Evolutionary conservation across 92 coral and sea anemone species (phyloP).

Genomic region (Heteractis magnifica): DNA sequence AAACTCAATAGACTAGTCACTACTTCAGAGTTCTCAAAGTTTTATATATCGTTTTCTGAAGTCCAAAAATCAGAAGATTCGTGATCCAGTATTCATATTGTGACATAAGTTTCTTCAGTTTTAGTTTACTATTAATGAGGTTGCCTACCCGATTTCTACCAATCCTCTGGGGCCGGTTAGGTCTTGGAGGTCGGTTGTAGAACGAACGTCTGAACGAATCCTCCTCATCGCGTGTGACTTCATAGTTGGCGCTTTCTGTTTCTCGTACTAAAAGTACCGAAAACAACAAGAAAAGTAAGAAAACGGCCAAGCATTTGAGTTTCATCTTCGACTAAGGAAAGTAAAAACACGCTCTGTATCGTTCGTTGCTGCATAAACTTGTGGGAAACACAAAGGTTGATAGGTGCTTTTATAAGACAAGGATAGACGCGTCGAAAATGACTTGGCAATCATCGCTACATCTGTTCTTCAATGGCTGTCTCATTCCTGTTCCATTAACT

Average conservation of each 20-base stretch:
- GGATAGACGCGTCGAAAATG: not conserved
- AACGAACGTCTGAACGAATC: not conserved
- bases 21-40: no score
- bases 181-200: not conserved
- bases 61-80: no score
- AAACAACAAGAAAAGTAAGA: not conserved
- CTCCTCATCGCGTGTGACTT: not conserved
- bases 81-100: no score
- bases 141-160: not conserved
- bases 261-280: not conserved
- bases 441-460: not conserved
- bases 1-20: no score
- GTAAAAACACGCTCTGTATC: not conserved
- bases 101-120: no score
- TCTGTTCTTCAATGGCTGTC: not conserved
- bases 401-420: not conserved
- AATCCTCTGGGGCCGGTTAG: not conserved
- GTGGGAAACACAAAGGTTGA: not conserved
- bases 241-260: not conserved
- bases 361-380: not conserved
- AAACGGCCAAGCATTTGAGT: not conserved
- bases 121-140: not conserved
- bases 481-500: not conserved
- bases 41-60: no score
- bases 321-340: not conserved